Base-by-base conservation (phyloP, 2,113 vertebrate genomes). In the Trogon melanurus region DNA sequence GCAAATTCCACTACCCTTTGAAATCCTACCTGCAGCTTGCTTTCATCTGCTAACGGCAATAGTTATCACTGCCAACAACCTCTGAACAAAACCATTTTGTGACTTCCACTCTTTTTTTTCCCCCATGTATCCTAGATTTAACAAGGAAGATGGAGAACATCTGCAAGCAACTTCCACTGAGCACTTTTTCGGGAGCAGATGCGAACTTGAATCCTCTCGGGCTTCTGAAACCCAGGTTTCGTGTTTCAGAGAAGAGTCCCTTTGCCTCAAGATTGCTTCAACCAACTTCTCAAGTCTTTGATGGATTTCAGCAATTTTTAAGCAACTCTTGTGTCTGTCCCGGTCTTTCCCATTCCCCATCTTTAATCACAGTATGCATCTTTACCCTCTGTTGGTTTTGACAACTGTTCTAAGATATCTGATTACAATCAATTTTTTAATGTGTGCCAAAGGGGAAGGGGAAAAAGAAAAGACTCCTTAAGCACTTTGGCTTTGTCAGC, bases 11-110 rank as follows among this genome's bases (percentile, higher is more conserved):
- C 38, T 74, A 41, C 72, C 25, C 95, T 95, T 96, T 96, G 95
- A 96, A 96, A 96, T 91, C 75, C 92, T 94, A 95, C 89, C 88
- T 96, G 88, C 93, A 93, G 90, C 66, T 62, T 94, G 72, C 91
- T 93, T 95, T 95, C 91, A 95, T 97, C 91, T 95, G 69, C 82
- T 86, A 58, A 86, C 3, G 1, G 83, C 29, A 90, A 73, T 23
- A 72, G 79, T 62, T 85, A 80, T 25, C 94, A 92, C 20, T 88
- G 85, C 95, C 93, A 97, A 91, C 79, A 93, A 91, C 38, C 72
- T 88, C 78, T 71, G 88, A 95, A 94, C 72, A 83, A 73, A 91
- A 93, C 23, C 0, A 0, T 41, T 92, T 58, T 50, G 88, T 45
- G 79, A 85, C 58, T 91, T 71, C 58, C 29, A 23, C 54, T 48